Evolutionary conservation across 2,888 invertebrate genomes (phyloP).

Genomic region (Chromoteleia sp.): DNA sequence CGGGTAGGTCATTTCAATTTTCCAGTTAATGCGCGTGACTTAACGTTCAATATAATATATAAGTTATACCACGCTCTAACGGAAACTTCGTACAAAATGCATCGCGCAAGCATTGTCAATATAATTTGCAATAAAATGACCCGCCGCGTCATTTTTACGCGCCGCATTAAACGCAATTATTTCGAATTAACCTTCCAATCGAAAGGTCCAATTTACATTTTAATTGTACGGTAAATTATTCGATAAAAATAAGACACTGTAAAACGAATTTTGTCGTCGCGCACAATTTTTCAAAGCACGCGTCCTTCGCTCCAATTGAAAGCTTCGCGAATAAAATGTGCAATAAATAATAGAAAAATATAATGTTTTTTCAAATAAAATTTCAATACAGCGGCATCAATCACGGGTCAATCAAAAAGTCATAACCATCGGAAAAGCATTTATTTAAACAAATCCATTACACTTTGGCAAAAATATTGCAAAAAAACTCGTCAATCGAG

Average conservation of each 20-base stretch:
- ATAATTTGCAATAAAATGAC: slow-evolving; percentile 54
- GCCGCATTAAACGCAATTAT: slow-evolving; percentile 42
- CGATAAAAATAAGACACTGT: slow-evolving; percentile 39
- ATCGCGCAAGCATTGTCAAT: slow-evolving; percentile 51
- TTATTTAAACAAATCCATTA: slow-evolving; percentile 63
- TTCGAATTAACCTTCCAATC: slow-evolving; percentile 44
- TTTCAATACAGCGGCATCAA: slow-evolving; percentile 54
- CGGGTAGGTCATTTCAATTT: slow-evolving; percentile 74
- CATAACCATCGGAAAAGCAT: slow-evolving; percentile 59
- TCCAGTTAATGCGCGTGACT: slow-evolving; percentile 71
- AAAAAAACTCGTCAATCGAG: slow-evolving; percentile 57
- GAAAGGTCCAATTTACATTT: slow-evolving; percentile 44
- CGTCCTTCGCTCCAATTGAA: slow-evolving; percentile 7
- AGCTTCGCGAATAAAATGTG: slow-evolving; percentile 31
- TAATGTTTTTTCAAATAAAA: slow-evolving; percentile 46
- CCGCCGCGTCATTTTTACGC: slow-evolving; percentile 41
- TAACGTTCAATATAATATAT: slow-evolving; percentile 69
- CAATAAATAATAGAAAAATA: slow-evolving; percentile 24
- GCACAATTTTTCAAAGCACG: slow-evolving; percentile 3
- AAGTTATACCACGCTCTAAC: slow-evolving; percentile 62
- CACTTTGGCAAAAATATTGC: slow-evolving; percentile 56
- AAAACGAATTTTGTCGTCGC: not conserved
- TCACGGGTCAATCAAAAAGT: slow-evolving; percentile 64
- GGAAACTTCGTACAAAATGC: slow-evolving; percentile 58
- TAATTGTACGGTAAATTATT: slow-evolving; percentile 36